Evolutionary conservation across 1,140 invertebrate species (phyloP).

Genomic region (Doryteuthis pealeii): DNA sequence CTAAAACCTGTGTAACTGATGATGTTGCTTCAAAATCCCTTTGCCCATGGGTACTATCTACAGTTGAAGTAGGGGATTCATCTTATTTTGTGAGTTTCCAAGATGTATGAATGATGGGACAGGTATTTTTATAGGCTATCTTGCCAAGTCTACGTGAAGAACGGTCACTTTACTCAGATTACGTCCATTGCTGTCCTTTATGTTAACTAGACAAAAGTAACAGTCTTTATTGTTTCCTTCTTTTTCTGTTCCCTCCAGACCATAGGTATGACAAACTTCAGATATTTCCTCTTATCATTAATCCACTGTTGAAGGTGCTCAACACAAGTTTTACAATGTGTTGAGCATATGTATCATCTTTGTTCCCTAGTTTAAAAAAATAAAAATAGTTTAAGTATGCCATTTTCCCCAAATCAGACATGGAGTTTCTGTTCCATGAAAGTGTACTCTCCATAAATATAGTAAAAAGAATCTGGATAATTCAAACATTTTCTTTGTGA

Average conservation of each 20-base stretch:
- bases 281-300: conserved; percentile 1
- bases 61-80: not conserved
- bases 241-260: not conserved
- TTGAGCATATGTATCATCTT: conserved; percentile 6
- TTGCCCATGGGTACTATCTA: not conserved
- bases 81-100: not conserved
- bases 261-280: conserved; percentile 4
- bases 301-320: conserved; percentile 1
- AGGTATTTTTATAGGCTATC: not conserved
- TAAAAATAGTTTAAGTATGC: not conserved
- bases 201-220: conserved; percentile 10
- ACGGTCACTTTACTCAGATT: not conserved
- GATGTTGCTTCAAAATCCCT: not conserved
- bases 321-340: conserved; percentile 6
- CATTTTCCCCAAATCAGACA: not conserved
- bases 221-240: conserved; percentile 1
- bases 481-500: too few species aligned
- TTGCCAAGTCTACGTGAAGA: not conserved
- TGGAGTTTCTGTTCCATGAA: not conserved
- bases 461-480: too few species aligned
- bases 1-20: not conserved
- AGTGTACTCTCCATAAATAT: too few species aligned
- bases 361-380: not conserved
- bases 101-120: not conserved
- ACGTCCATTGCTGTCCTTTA: not conserved